A percentile compares a stretch with the other conserved stretches of the same genome.
These are phyloP conservation scores for Pao palembangensis DNA, from an alignment of 2,113 vertebrate species.

Conservation along the genomic window DNA sequence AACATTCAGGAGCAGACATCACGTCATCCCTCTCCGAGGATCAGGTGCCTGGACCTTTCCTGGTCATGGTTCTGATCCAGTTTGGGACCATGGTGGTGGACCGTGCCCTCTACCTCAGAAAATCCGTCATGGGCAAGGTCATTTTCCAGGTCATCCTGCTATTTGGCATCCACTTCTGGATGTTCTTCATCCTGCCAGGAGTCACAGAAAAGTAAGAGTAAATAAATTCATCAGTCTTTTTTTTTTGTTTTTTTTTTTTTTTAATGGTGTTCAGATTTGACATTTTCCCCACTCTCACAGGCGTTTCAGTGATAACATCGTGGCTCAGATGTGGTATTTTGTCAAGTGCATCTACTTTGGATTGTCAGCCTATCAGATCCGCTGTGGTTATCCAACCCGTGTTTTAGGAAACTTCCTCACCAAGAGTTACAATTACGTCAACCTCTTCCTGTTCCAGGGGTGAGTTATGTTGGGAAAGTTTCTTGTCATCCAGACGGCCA, in stretches of 20 bases:
- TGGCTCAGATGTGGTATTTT: slow-evolving; percentile 99
- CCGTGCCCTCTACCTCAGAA: slow-evolving; percentile 92
- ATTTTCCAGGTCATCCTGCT: slow-evolving; percentile 96
- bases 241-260: too few relatives aligned
- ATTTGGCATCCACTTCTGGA: slow-evolving; percentile 99
- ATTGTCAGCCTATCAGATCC: slow-evolving; percentile 97
- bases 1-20: slow-evolving; percentile 95
- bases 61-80: slow-evolving; percentile 98
- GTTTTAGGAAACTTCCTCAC: slow-evolving; percentile 98
- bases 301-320: slow-evolving; percentile 93
- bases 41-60: slow-evolving; percentile 91
- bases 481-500: slow-evolving; percentile 34
- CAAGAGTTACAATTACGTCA: slow-evolving; percentile 98
- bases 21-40: slow-evolving; percentile 96
- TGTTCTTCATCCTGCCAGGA: slow-evolving; percentile 96
- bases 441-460: slow-evolving; percentile 99
- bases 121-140: slow-evolving; percentile 95
- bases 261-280: too few relatives aligned
- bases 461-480: slow-evolving; percentile 64
- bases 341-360: slow-evolving; percentile 99
- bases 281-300: slow-evolving; percentile 65
- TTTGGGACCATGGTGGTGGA: slow-evolving; percentile 99
- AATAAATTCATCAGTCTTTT: too few relatives aligned
- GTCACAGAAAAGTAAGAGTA: slow-evolving; percentile 87
- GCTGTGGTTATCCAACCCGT: slow-evolving; percentile 95